Base-by-base conservation (phyloP, 2,888 invertebrate genomes). In the Amblyjoppa fuscipennis region DNA sequence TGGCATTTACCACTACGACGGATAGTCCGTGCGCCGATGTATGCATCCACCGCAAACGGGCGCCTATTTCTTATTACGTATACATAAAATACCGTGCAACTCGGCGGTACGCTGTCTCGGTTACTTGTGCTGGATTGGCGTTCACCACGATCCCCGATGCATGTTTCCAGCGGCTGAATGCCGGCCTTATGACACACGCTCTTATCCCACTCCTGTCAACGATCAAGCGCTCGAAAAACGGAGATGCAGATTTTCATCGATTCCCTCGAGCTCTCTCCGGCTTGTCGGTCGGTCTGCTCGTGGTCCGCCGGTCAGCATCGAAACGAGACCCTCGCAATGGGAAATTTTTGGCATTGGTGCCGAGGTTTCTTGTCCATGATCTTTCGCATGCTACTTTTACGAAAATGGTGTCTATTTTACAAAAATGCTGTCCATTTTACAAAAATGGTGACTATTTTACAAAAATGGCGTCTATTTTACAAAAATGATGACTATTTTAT, bases 101-200 rank as follows among this genome's bases (percentile, higher is more conserved):
- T 25, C 75, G 68, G 51, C 66, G 28, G 25, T 31, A 49, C 51
- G 77, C 59, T 51, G 75, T 56, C 70, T 75, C 74, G 75, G 75
- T 69, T 81, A 87, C 81, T 74, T 74, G 82, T 78, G 28, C 81
- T 59, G 51, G 71, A 41, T 41, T 81, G 77, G 81, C 78, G 70
- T 81, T 75, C 38, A 41, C 53, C 45, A 49, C 41, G 59, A 84
- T 49, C 59, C 28, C 9, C 51, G 69, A 56, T 81, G 74, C 73
- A 74, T 41, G 51, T 74, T 85, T 85, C 31, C 7, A 31, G n/a
- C 9, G 28, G 25, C 49, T 45, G n/a, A 20, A 13, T 69, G 45
- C 20, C 74, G 31, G 34, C 13, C 74, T 61, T 51, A 41, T 25
- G 56, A 69, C 49, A 66, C 80, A 45, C 49, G 11, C 45, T 49